These are phyloP conservation scores for Siniperca undulata DNA, from an alignment of 2,797 vertebrate species.

Conservation along the genomic window DNA sequence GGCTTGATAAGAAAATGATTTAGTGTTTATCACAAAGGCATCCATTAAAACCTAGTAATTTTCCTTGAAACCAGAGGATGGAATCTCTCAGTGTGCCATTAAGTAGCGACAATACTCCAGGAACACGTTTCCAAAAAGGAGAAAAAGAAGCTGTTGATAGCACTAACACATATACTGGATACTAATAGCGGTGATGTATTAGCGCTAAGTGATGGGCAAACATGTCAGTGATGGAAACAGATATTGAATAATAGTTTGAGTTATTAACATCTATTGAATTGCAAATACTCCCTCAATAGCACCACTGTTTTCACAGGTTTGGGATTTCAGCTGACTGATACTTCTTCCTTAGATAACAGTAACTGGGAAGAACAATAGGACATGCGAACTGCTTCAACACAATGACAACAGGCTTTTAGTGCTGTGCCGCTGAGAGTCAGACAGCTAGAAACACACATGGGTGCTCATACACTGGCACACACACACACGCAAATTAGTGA, in stretches of 20 bases:
- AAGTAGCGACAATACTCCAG: neutral
- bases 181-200: neutral
- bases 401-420: slow-evolving; percentile 39
- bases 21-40: neutral
- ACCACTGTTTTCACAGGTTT: slow-evolving; percentile 18
- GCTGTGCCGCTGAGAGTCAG: slow-evolving; percentile 24
- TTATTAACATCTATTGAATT: slow-evolving; percentile 13
- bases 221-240: slow-evolving; percentile 8
- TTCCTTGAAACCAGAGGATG: neutral
- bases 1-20: neutral
- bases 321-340: slow-evolving; percentile 15
- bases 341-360: slow-evolving; percentile 19
- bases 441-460: slow-evolving; percentile 16
- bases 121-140: neutral
- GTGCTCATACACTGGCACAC: neutral
- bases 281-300: slow-evolving; percentile 4
- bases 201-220: slow-evolving; percentile 1
- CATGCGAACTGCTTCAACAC: slow-evolving; percentile 28
- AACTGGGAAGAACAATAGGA: slow-evolving; percentile 25
- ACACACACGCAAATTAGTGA: slow-evolving; percentile 44
- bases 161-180: neutral
- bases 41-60: neutral
- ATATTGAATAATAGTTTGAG: slow-evolving; percentile 1
- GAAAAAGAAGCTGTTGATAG: neutral
- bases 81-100: neutral